Conservation (phyloP, 2,888 invertebrate species). For the Sepioteuthis lessoniana region DNA sequence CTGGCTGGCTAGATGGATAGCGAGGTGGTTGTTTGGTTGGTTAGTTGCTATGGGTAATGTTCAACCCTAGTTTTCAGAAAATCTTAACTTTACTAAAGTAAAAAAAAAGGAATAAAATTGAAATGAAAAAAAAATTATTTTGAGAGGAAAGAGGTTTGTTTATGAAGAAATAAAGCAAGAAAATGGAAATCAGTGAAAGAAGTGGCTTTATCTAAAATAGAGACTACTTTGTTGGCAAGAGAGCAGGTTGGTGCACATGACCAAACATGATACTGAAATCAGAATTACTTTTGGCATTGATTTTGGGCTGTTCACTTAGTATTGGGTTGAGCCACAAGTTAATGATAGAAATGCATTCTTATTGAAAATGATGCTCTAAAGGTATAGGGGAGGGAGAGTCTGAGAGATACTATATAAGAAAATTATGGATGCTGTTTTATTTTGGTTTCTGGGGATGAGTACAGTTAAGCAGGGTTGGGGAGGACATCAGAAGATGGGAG, state of each 20-base stretch:
- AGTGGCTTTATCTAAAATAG: background rate
- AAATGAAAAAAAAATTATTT: background rate
- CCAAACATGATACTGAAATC: background rate
- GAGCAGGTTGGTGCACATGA: slow-evolving; percentile 1
- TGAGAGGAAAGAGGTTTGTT: background rate
- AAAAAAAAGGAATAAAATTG: background rate
- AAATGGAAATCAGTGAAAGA: background rate
- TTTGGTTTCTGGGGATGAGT: background rate
- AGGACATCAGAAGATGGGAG: background rate
- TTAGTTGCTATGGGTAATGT: background rate
- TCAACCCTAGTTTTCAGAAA: background rate
- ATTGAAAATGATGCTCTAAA: slow-evolving; percentile 15
- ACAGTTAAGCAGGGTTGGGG: background rate
- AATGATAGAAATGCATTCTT: background rate
- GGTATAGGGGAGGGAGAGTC: background rate
- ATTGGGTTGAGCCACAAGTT: background rate
- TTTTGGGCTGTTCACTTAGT: too few species aligned
- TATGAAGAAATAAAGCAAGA: background rate
- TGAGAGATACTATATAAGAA: background rate
- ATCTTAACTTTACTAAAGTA: background rate
- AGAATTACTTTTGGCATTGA: slow-evolving; percentile 21
- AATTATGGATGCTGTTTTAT: background rate
- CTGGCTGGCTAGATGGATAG: background rate
- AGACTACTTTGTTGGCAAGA: background rate
- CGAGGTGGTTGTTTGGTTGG: background rate